Evolutionary conservation across 2,888 invertebrate genomes (phyloP).

Genomic region (Ormyrus nitidulus): DNA sequence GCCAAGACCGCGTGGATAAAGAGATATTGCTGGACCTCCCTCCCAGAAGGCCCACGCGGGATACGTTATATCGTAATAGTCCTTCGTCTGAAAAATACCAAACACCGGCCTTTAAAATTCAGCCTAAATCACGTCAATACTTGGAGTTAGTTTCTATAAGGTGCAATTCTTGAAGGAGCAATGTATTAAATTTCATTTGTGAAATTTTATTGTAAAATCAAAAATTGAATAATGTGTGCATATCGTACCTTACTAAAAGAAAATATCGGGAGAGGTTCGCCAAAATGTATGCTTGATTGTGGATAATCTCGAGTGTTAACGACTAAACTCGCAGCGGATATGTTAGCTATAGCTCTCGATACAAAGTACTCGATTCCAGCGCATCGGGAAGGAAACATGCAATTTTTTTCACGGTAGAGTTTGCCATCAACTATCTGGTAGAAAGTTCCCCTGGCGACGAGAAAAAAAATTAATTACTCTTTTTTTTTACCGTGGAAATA

Average conservation of each 20-base stretch:
- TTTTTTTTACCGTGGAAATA: neutral
- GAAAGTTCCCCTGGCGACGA: constrained; percentile 79
- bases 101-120: too few relatives aligned
- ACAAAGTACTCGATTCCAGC: constrained; percentile 94
- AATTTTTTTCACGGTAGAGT: constrained; percentile 88
- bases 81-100: constrained; percentile 77
- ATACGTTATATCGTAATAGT: constrained; percentile 93
- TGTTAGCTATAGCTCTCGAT: constrained; percentile 80
- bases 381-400: constrained; percentile 95
- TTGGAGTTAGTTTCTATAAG: neutral
- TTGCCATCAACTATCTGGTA: constrained; percentile 90
- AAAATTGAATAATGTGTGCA: neutral
- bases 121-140: too few relatives aligned
- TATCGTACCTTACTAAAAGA: constrained; percentile 92
- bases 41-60: constrained; percentile 99
- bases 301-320: constrained; percentile 97
- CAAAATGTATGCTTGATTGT: constrained; percentile 83
- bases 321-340: constrained; percentile 90
- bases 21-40: constrained; percentile 95
- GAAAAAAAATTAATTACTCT: constrained; percentile 51
- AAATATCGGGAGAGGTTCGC: constrained; percentile 85
- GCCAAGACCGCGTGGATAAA: constrained; percentile 95
- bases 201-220: neutral
- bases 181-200: neutral
- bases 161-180: constrained; percentile 21